Base-by-base conservation (phyloP, 2,113 vertebrate genomes). In the Lepus americanus region DNA sequence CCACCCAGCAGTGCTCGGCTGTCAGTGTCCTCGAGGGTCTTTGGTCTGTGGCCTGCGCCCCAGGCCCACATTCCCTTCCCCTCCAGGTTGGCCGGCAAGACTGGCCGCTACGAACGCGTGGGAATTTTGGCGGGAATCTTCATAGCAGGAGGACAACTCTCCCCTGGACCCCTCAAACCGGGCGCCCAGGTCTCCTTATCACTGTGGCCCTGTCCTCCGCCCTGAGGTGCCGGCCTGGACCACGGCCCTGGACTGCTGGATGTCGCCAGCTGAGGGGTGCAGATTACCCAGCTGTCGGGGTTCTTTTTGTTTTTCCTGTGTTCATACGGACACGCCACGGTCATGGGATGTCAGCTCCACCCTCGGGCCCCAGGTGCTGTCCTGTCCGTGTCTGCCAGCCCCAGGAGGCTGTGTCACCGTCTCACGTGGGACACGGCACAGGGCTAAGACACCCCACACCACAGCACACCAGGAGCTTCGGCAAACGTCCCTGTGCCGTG, bases 321-420 rank as follows among this genome's bases (percentile, higher is more conserved):
- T 39, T 3, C 3, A 10, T 8, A 10, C n/a, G 0, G 80, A 8
- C 49, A 25, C 44, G 4, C 33, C 9, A 10, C 0, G n/a, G 49
- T 66, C 1, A 0, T 0, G 14, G 31, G 51, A 51, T 5, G 6
- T 36, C 39, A 36, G 12, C 8, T 0, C 29, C 27, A 11, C 11
- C n/a, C 0, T 1, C 0, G 61, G 61, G n/a, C 7, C 29, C 22
- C 0, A 4, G 33, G 51, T 0, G 39, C 13, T 6, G 19, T 20
- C 73, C 44, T 69, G 31, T 59, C 55, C 55, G 9, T 59, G 74
- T 12, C 31, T 51, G 39, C 6, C 4, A 44, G 39, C 39, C 6
- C 4, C 39, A 44, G 39, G 39, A 44, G 39, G 39, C 39, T 44
- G 39, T 44, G 39, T 44, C 39, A 44, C 39, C 2, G 36, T 3